These are phyloP conservation scores for Callosobruchus maculatus DNA, from an alignment of 2,888 invertebrate species.

Conservation along the genomic window DNA sequence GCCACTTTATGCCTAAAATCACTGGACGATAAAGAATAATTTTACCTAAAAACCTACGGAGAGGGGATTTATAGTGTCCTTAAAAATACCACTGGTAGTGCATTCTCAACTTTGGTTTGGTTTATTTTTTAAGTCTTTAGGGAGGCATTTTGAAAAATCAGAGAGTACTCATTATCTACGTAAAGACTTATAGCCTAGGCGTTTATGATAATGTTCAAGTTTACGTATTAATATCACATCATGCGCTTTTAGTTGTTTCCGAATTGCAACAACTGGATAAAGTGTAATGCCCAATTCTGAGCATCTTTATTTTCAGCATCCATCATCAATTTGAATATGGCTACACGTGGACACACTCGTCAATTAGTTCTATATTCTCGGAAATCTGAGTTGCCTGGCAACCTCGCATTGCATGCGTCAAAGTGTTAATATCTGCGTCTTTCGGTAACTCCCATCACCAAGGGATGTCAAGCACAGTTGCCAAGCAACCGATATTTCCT, in stretches of 20 bases:
- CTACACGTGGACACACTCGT: too few species aligned
- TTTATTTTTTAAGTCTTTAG: slow-evolving; percentile 10
- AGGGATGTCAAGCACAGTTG: too few species aligned
- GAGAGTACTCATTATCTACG: background rate
- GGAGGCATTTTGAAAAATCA: background rate
- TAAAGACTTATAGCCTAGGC: background rate
- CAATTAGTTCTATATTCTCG: too few species aligned
- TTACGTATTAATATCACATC: slow-evolving; percentile 20
- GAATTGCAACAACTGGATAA: background rate
- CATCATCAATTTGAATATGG: background rate
- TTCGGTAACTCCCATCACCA: too few species aligned
- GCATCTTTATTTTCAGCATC: background rate
- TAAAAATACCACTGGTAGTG: slow-evolving; percentile 10
- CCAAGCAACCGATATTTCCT: too few species aligned
- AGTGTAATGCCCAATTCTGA: background rate
- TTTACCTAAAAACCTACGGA: slow-evolving; percentile 2
- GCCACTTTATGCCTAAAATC: background rate
- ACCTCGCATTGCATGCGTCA: too few species aligned
- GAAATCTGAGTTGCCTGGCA: too few species aligned
- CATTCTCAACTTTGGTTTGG: slow-evolving; percentile 14
- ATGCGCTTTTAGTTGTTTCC: slow-evolving; percentile 1
- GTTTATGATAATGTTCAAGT: background rate
- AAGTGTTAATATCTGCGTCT: too few species aligned
- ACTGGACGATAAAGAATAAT: background rate
- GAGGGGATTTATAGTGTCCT: slow-evolving; percentile 7